These are phyloP conservation scores for Plecotus auritus DNA, from an alignment of 2,113 vertebrate species.

Conservation along the genomic window DNA sequence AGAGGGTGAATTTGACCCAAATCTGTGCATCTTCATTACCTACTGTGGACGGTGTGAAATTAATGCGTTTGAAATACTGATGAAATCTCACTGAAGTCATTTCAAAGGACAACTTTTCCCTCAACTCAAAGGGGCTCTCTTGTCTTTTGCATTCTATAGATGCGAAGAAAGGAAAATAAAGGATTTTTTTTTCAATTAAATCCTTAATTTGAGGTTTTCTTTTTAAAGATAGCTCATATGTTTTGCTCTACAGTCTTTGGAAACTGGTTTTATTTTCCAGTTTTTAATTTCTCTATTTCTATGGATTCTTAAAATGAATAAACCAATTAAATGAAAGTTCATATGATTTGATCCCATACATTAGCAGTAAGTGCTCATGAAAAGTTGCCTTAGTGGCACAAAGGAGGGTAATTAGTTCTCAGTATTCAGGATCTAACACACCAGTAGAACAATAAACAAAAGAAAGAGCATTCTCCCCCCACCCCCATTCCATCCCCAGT, in stretches of 20 bases:
- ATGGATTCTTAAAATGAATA: not conserved
- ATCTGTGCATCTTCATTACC: constrained; percentile 34
- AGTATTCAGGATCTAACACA: not conserved
- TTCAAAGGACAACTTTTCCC: constrained; percentile 30
- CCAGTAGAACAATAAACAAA: not conserved
- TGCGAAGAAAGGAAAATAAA: not conserved
- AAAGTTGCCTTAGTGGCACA: not conserved
- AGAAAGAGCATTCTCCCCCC: not conserved
- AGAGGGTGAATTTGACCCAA: constrained; percentile 37
- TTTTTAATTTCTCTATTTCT: not conserved
- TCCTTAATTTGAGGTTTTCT: constrained; percentile 11
- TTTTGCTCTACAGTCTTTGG: not conserved
- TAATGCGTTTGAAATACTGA: constrained; percentile 43
- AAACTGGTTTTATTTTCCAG: constrained; percentile 27
- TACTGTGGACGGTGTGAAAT: constrained; percentile 17
- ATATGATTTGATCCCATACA: not conserved
- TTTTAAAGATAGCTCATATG: not conserved
- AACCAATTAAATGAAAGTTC: constrained; percentile 5
- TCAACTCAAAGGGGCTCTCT: not conserved
- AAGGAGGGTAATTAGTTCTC: not conserved
- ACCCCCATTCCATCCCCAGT: too few species aligned
- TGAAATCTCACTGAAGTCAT: constrained; percentile 32
- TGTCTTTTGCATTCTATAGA: constrained; percentile 4
- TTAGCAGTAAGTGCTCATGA: not conserved
- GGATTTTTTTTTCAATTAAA: not conserved